These are phyloP conservation scores for Probaryconus sp. DNA, from an alignment of 1,140 invertebrate genomes.

Conservation along the genomic window DNA sequence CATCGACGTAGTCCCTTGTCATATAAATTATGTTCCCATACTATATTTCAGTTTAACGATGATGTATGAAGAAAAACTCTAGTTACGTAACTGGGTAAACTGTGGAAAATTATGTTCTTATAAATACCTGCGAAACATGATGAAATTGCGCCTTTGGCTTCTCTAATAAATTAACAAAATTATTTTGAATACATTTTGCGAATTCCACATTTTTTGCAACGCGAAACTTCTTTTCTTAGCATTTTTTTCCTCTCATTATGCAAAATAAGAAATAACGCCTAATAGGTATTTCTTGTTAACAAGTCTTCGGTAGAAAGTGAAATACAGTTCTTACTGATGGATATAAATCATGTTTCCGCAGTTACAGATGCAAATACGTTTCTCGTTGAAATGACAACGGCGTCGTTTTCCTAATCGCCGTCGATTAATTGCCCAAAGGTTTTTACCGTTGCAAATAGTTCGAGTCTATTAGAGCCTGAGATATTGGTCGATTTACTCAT, in stretches of 20 bases:
- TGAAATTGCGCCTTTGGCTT: too few species aligned
- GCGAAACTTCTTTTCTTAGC: too few species aligned
- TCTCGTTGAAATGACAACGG: conserved; percentile 30
- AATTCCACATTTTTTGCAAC: too few species aligned
- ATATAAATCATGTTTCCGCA: conserved; percentile 34
- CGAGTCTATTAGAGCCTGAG: conserved; percentile 7
- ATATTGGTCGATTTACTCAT: conserved; percentile 21
- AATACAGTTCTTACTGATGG: conserved; percentile 26
- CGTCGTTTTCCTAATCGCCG: conserved; percentile 27
- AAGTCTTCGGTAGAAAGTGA: conserved; percentile 29
- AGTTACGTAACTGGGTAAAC: too few species aligned
- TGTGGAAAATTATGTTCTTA: too few species aligned
- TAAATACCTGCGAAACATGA: too few species aligned
- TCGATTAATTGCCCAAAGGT: conserved; percentile 35
- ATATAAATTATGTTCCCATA: conserved; percentile 7
- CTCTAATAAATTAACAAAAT: too few species aligned
- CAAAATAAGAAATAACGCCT: conserved; percentile 3
- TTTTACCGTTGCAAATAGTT: conserved; percentile 26
- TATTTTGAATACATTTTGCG: too few species aligned
- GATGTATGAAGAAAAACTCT: too few species aligned
- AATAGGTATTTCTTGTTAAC: too few species aligned
- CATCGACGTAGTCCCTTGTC: background rate
- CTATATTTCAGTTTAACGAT: conserved; percentile 29
- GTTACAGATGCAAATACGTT: conserved; percentile 20
- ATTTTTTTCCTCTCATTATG: too few species aligned